Conservation (phyloP, 2,797 vertebrate genomes). For the Tragelaphus oryx region DNA sequence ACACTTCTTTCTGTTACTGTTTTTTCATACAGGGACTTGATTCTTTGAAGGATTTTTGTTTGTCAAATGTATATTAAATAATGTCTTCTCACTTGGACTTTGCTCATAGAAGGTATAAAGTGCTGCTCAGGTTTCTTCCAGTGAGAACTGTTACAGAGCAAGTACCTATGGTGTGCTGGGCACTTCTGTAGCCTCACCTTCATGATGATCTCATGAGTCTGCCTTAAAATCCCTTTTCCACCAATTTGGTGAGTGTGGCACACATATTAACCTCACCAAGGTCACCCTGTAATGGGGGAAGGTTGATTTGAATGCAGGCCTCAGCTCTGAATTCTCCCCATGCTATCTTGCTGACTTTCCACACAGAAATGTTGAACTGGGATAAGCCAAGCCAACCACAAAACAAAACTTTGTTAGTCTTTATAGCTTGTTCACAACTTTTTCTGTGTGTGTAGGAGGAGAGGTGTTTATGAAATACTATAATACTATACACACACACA, state of each 20-base stretch:
- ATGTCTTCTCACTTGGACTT: background rate
- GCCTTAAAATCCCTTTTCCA: background rate
- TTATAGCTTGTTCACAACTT: background rate
- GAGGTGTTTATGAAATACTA: background rate
- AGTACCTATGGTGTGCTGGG: background rate
- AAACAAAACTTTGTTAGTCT: background rate
- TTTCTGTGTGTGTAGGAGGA: background rate
- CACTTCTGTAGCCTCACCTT: background rate
- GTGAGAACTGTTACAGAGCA: rapidly evolving
- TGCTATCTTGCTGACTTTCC: background rate
- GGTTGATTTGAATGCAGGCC: background rate
- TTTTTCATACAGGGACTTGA: background rate
- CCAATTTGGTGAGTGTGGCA: background rate
- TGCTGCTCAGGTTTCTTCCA: background rate
- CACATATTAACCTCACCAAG: background rate
- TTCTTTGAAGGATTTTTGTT: conserved; percentile 16
- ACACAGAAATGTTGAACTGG: background rate
- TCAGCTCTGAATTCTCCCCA: background rate
- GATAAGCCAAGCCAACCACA: background rate
- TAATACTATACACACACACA: background rate
- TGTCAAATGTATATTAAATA: conserved; percentile 16
- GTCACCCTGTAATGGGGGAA: background rate
- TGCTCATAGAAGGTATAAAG: background rate
- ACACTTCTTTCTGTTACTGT: background rate
- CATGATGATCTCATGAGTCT: background rate